Percentiles rank a stretch among this genome's conserved stretches.
These are phyloP conservation scores for Babyrousa celebensis DNA, from an alignment of 2,797 vertebrate genomes.

Conservation along the genomic window DNA sequence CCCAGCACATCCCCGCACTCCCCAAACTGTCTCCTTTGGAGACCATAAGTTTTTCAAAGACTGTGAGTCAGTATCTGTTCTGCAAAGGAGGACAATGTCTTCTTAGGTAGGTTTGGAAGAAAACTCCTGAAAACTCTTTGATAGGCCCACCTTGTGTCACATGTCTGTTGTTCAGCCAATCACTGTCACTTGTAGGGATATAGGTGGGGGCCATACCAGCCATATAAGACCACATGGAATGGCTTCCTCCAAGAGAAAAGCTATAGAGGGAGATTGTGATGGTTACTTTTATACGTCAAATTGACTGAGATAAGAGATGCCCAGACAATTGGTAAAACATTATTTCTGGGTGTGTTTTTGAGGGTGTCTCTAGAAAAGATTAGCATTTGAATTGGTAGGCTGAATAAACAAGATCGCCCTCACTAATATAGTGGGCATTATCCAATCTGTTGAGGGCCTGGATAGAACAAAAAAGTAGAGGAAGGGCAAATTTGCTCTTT, in stretches of 20 bases:
- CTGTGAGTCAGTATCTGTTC: no score
- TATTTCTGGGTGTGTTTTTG: background rate
- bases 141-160: background rate
- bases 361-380: background rate
- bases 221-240: background rate
- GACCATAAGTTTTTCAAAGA: no score
- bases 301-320: background rate
- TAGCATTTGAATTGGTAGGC: background rate
- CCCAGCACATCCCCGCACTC: no score
- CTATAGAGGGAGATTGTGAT: background rate
- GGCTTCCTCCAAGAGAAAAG: background rate
- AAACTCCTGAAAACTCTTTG: background rate
- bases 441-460: background rate
- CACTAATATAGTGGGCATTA: background rate
- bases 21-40: no score
- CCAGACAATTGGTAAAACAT: background rate
- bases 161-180: background rate
- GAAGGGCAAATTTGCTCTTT: background rate
- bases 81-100: background rate
- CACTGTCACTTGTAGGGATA: background rate
- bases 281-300: background rate
- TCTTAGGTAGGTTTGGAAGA: background rate
- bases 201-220: background rate
- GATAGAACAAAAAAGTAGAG: background rate
- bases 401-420: background rate